Conservation (phyloP, 2,888 invertebrate species). For the Drosophila setosimentum region DNA sequence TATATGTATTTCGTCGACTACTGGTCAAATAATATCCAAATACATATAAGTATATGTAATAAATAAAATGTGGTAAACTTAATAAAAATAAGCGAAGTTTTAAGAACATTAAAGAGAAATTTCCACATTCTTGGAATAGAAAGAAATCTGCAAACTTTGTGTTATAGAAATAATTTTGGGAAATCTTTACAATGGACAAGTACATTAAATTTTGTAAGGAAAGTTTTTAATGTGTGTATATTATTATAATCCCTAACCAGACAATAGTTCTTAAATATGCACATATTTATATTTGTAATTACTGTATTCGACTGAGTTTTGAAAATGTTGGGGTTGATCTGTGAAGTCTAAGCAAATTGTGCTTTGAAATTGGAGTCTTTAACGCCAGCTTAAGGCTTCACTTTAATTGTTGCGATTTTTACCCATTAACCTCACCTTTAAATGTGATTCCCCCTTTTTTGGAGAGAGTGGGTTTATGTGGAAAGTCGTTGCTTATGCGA, state of each 20-base stretch:
- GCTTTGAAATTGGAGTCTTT: background rate
- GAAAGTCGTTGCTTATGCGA: constrained; percentile 42
- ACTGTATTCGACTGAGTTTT: background rate
- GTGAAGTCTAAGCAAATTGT: background rate
- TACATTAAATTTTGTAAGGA: too few species aligned
- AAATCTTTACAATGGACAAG: background rate
- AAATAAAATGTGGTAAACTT: background rate
- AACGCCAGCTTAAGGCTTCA: constrained; percentile 20
- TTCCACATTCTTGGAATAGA: background rate
- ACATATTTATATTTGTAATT: background rate
- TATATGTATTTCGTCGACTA: background rate
- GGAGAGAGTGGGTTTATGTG: background rate
- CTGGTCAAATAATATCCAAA: background rate
- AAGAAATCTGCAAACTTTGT: background rate
- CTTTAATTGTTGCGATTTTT: constrained; percentile 56
- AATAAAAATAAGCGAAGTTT: background rate
- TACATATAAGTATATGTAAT: background rate
- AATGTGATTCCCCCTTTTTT: background rate
- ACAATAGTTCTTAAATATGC: background rate
- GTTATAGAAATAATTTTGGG: background rate
- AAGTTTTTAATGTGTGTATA: too few species aligned
- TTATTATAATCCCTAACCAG: background rate
- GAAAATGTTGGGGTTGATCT: background rate
- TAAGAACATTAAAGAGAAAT: background rate
- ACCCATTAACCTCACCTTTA: constrained; percentile 12